Base-by-base conservation (phyloP, 1,140 invertebrate species). In the Lamellibrachia luymesi region DNA sequence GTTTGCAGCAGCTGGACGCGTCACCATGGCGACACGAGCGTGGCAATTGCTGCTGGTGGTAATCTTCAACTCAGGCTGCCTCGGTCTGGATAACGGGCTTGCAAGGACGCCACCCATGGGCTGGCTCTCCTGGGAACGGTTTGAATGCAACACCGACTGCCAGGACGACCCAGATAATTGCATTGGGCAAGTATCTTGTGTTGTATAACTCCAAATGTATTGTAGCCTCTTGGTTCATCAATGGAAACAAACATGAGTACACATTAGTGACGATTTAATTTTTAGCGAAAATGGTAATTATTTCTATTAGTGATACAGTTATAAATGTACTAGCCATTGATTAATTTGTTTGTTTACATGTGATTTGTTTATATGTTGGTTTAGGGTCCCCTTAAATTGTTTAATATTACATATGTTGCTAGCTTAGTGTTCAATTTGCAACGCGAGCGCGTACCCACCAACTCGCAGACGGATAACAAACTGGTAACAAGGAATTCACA, bases 41-140 rank as follows among this genome's bases (percentile, higher is more conserved):
- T 22, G 64, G 17, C 64, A 8, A 22, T 4, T 80, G 64, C 64
- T 80, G 5, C 5, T 80, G 1, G 0, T 80, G 64, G 64, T 80
- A 10, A 22, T 22, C 64, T 22, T 94, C 1, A 10, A 22, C 13
- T 80, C 64, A 10, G 64, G 13, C 95, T 51, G 91, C 50, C 25
- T 49, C 56, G 90, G 93, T 27, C 93, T 96, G 49, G 95, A 96
- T 93, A 96, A 96, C 94, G 96, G 96, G 6, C 93, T 96, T 56
- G 96, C 95, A 38, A 90, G 94, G 64, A 96, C 95, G 25, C 96
- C 96, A 50, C 96, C 96, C 6, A 96, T 96, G 96, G 96, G 96
- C 50, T 96, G 96, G 96, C 93, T 96, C 94, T 95, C 95, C 89
- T 96, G 96, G 96, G 95, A 96, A 94, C 91, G 96, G 93, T 96